A percentile compares a stretch with the other conserved stretches of the same genome.
Evolutionary conservation across 2,888 invertebrate genomes (phyloP).

Genomic region (Eupithecia tripunctaria): DNA sequence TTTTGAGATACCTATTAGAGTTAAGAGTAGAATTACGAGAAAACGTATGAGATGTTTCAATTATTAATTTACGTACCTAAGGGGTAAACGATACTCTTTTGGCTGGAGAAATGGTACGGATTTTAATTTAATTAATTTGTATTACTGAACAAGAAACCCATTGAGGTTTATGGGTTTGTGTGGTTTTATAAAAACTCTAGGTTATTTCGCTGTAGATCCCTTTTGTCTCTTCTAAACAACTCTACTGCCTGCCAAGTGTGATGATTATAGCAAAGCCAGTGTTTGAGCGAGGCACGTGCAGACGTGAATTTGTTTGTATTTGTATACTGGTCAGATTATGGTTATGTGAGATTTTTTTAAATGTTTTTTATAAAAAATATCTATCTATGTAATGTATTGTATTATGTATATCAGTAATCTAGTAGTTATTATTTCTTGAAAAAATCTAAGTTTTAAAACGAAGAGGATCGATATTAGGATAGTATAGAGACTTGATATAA

Average conservation of each 20-base stretch:
- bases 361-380: too few species aligned
- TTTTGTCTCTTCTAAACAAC: not conserved
- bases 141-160: not conserved
- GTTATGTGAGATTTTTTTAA: too few species aligned
- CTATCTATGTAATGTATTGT: too few species aligned
- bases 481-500: too few species aligned
- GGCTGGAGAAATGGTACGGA: not conserved
- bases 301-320: too few species aligned
- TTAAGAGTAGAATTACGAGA: conserved; percentile 25
- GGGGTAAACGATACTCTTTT: not conserved
- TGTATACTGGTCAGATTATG: too few species aligned
- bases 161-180: not conserved
- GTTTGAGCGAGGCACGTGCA: too few species aligned
- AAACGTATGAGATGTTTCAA: conserved; percentile 10
- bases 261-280: too few species aligned
- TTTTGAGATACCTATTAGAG: conserved; percentile 13
- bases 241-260: not conserved
- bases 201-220: not conserved
- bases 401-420: too few species aligned
- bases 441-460: too few species aligned
- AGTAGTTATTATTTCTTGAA: too few species aligned
- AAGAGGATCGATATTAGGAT: too few species aligned
- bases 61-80: conserved; percentile 12
- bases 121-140: not conserved
- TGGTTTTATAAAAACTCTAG: not conserved